Conservation (phyloP, 2,113 vertebrate genomes). For the Diadophis punctatus region DNA sequence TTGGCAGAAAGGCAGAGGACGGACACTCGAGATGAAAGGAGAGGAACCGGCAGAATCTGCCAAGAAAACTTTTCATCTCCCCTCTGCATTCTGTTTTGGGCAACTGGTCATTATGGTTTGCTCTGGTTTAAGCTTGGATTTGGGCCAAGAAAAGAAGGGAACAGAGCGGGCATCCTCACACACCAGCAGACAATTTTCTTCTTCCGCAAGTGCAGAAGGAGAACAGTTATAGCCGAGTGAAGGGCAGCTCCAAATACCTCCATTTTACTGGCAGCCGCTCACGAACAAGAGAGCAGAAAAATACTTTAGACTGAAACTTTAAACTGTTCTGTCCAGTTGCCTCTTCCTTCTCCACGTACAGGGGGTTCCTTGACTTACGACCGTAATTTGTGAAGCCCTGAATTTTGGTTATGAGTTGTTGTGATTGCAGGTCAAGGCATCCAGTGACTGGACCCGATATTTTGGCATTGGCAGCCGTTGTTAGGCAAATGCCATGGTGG, state of each 20-base stretch:
- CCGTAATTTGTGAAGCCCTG: not conserved
- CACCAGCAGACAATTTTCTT: not conserved
- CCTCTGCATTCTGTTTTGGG: not conserved
- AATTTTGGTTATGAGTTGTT: not conserved
- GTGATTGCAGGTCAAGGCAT: not conserved
- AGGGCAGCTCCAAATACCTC: too few relatives aligned
- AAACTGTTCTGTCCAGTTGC: not conserved
- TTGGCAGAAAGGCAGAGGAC: not conserved
- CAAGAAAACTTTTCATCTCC: not conserved
- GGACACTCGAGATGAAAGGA: not conserved
- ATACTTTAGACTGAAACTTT: not conserved
- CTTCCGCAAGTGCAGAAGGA: not conserved
- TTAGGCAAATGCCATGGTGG: not conserved
- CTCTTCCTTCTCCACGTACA: too few relatives aligned
- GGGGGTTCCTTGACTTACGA: not conserved
- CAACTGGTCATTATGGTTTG: not conserved
- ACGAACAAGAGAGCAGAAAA: not conserved
- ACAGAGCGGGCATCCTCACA: not conserved
- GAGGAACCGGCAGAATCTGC: not conserved
- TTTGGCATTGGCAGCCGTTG: not conserved
- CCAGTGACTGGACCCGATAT: not conserved
- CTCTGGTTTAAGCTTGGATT: too few relatives aligned
- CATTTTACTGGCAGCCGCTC: not conserved
- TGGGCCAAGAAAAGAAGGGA: not conserved
- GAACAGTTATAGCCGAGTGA: not conserved